Evolutionary conservation across 2,888 invertebrate genomes (phyloP), one percentile per base, ranked within the genome.

Genomic region (Clepsis dumicolana): DNA sequence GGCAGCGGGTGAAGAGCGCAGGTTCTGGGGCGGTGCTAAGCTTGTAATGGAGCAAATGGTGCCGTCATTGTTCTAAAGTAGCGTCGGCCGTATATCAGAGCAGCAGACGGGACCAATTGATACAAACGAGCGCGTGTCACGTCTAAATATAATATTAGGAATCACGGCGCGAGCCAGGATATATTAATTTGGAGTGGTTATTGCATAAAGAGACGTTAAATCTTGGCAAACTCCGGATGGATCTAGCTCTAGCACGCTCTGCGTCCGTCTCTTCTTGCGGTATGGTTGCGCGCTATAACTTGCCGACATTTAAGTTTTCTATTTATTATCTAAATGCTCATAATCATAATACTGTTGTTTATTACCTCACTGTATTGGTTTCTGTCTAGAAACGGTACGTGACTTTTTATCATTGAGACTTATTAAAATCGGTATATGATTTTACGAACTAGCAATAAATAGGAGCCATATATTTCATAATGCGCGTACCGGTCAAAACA

Each of bases 131-230:
- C 90, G 87, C 87, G 88, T 93, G 93, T 93, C 93, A 93, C 88
- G 92, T 93, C 93, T 93, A 93, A 93, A 93, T 93, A 93, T 93
- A 93, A 93, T 93, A 93, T 93, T 93, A 93, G 92, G 93, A 93
- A 93, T 93, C 93, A 90, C 93, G 91, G 92, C 93, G 92, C 91
- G 90, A 87, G 93, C 93, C 93, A 93, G 93, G 93, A 93, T 93
- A 93, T 92, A 93, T 92, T 93, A 91, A 93, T 93, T 91, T 92
- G 90, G 85, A 91, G 88, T 88, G 87, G 82, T 87, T 84, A 86
- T 82, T 84, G 87, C 83, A 86, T 89, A 86, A 90, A 82, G 84
- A 80, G 78, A 80, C 78, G 79, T 77, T 81, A 78, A 77, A 81
- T 82, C 80, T 84, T 81, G 82, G 74, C 74, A 62, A 53, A 71